Evolutionary conservation across 2,113 vertebrate genomes (phyloP).

Genomic region (Anoplopoma fimbria): DNA sequence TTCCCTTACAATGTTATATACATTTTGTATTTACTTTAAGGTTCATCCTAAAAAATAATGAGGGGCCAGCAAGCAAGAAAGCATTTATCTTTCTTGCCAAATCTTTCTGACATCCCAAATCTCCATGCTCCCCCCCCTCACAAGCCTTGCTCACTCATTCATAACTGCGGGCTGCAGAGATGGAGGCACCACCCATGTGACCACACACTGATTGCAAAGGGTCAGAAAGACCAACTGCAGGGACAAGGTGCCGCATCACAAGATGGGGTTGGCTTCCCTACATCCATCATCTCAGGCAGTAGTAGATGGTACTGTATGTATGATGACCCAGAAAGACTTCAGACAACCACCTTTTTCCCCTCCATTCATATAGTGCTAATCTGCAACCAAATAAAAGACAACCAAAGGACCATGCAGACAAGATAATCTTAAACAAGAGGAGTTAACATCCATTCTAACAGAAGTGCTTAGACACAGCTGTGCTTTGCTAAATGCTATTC

Average conservation of each 20-base stretch:
- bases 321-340: conserved; percentile 2
- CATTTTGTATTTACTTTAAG: background rate
- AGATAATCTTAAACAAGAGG: background rate
- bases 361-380: conserved; percentile 4
- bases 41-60: conserved; percentile 29
- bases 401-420: background rate
- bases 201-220: conserved; percentile 19
- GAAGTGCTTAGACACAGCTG: background rate
- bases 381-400: background rate
- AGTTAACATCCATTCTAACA: background rate
- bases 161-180: conserved; percentile 37
- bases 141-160: conserved; percentile 25
- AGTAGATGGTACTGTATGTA: background rate
- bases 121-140: conserved; percentile 12
- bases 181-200: conserved; percentile 9
- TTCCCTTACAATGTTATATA: background rate
- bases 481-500: background rate
- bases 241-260: conserved; percentile 2
- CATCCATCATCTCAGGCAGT: conserved; percentile 11
- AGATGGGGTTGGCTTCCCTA: background rate
- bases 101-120: conserved; percentile 50
- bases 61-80: conserved; percentile 25
- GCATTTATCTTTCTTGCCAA: conserved; percentile 37
- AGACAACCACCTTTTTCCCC: background rate
- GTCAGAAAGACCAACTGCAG: conserved; percentile 6